phyloP scores from a whole-genome alignment of 2,888 invertebrate genomes.

The Volucella inanis region DNA sequence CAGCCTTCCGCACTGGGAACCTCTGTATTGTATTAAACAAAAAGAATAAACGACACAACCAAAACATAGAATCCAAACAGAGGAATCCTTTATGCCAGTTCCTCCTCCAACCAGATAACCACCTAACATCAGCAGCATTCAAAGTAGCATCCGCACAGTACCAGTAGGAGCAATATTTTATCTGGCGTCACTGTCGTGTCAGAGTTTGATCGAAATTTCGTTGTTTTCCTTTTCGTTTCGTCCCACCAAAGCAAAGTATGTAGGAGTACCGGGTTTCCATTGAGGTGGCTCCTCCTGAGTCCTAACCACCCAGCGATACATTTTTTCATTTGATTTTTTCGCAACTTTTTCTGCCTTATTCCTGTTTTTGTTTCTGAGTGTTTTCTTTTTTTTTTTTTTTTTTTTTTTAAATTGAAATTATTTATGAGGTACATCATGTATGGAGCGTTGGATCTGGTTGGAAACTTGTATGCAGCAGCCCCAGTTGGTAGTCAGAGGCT shows the following conservation, averaged over 20 bases:
- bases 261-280: conserved; percentile 17
- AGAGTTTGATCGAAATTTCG: conserved; percentile 74
- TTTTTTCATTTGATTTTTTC: conserved; percentile 24
- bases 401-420: conserved; percentile 67
- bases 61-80: conserved; percentile 23
- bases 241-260: background rate
- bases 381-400: background rate
- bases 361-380: conserved; percentile 34
- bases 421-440: conserved; percentile 72
- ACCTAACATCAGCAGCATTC: conserved; percentile 67
- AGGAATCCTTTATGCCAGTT: conserved; percentile 42
- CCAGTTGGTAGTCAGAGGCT: conserved; percentile 65
- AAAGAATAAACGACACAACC: conserved; percentile 1
- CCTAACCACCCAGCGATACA: conserved; percentile 23
- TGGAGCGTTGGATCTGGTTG: conserved; percentile 25
- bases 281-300: conserved; percentile 38
- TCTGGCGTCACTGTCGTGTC: conserved; percentile 75
- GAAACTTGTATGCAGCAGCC: conserved; percentile 10
- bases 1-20: conserved; percentile 69
- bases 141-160: conserved; percentile 66
- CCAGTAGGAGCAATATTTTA: conserved; percentile 74
- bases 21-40: conserved; percentile 4
- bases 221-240: conserved; percentile 14
- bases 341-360: conserved; percentile 26
- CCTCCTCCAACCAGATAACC: conserved; percentile 24